phyloP scores from a whole-genome alignment of 2,113 vertebrate species.

The Geococcyx californianus region DNA sequence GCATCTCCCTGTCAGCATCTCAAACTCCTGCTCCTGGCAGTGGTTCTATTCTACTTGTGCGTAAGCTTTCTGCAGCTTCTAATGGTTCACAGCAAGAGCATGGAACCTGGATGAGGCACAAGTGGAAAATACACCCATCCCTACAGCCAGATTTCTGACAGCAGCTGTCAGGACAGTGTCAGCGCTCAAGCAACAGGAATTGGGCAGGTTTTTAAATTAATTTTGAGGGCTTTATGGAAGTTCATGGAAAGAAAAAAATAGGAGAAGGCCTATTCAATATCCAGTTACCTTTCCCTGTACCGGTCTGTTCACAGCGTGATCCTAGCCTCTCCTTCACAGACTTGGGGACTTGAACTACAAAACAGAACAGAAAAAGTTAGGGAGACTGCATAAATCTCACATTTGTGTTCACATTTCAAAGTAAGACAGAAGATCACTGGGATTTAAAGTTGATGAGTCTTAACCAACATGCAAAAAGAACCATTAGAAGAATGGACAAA shows the following conservation, averaged over 20 bases:
- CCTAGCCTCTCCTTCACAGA: constrained; percentile 85
- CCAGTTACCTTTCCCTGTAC: constrained; percentile 63
- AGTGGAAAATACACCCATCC: not conserved
- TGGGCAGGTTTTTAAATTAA: not conserved
- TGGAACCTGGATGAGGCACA: not conserved
- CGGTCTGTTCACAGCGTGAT: constrained; percentile 51
- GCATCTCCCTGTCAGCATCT: not conserved
- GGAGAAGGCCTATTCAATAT: not conserved
- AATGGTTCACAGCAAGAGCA: not conserved
- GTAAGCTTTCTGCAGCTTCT: not conserved
- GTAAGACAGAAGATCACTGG: not conserved
- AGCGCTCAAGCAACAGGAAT: not conserved
- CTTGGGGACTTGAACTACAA: constrained; percentile 72
- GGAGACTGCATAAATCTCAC: not conserved
- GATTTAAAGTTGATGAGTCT: not conserved
- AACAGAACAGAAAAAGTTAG: not conserved
- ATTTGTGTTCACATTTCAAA: not conserved
- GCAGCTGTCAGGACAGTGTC: not conserved
- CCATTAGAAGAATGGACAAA: not conserved
- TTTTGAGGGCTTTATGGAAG: not conserved
- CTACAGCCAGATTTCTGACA: not conserved
- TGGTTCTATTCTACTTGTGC: not conserved
- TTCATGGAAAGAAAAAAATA: not conserved
- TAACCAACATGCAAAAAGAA: not conserved
- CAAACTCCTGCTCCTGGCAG: not conserved